A percentile compares a stretch with the other conserved stretches of the same genome.
Evolutionary conservation across 2,797 vertebrate genomes (phyloP).

Genomic region (Neosilurus mollespiculum): DNA sequence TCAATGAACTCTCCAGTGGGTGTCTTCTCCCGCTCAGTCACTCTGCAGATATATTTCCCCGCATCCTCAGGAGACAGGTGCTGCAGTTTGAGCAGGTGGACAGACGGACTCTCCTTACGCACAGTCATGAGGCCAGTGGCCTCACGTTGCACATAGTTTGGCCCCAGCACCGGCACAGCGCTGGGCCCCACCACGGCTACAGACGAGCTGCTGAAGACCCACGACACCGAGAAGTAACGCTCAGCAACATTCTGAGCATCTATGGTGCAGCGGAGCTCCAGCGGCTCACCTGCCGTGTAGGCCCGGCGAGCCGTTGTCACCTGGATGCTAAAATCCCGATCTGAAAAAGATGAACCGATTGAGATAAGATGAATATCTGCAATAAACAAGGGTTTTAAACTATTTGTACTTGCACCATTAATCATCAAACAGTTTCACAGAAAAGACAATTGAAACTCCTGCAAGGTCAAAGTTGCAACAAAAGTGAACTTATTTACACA

Average conservation of each 20-base stretch:
- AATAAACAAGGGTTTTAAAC: neutral
- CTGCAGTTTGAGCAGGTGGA: conserved; percentile 91
- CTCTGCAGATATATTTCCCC: conserved; percentile 95
- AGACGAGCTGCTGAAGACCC: conserved; percentile 97
- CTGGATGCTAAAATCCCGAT: conserved; percentile 93
- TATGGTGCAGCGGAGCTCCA: conserved; percentile 92
- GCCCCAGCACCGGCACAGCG: conserved; percentile 87
- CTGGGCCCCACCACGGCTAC: conserved; percentile 92
- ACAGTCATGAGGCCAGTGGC: conserved; percentile 87
- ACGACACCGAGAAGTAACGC: conserved; percentile 95
- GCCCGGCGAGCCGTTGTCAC: conserved; percentile 90
- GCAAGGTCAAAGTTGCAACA: conserved; percentile 37
- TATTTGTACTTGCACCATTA: neutral
- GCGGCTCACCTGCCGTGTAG: conserved; percentile 88
- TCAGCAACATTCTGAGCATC: conserved; percentile 91
- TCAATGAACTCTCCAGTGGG: conserved; percentile 92
- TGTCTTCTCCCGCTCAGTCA: conserved; percentile 90
- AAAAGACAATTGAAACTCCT: neutral
- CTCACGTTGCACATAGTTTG: conserved; percentile 85
- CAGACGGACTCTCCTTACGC: conserved; percentile 82
- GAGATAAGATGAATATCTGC: neutral
- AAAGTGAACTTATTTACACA: conserved; percentile 65
- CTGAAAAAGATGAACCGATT: conserved; percentile 63
- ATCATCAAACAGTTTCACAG: conserved; percentile 8
- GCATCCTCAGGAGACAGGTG: conserved; percentile 85